Evolutionary conservation across 2,888 invertebrate genomes (phyloP).

Genomic region (Apamea crenata): DNA sequence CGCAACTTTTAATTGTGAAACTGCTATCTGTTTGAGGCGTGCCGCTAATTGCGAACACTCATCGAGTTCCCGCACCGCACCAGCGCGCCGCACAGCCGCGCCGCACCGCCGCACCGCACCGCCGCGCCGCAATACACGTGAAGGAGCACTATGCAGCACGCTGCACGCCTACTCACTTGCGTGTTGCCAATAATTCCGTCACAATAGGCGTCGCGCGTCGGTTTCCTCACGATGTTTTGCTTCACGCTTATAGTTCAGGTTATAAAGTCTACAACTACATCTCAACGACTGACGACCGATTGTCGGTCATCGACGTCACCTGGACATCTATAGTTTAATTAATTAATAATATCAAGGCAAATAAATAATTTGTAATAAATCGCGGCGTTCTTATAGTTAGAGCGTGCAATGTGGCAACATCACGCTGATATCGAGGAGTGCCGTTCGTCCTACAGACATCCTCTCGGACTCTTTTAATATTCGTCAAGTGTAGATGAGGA

Average conservation of each 20-base stretch:
- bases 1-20: constrained; percentile 74
- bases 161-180: neutral
- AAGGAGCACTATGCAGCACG: neutral
- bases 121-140: neutral
- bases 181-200: neutral
- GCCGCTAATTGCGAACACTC: constrained; percentile 71
- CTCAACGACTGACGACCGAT: neutral
- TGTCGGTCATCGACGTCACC: too few relatives aligned
- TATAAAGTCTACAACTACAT: neutral
- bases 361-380: neutral
- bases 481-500: constrained; percentile 18
- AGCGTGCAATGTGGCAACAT: constrained; percentile 12
- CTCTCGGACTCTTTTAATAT: constrained; percentile 19
- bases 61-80: neutral
- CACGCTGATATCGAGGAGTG: constrained; percentile 7
- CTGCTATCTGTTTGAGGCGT: constrained; percentile 62
- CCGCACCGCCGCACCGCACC: neutral
- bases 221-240: neutral
- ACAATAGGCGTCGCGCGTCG: too few relatives aligned
- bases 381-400: constrained; percentile 6
- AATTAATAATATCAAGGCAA: too few relatives aligned
- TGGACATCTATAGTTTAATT: too few relatives aligned
- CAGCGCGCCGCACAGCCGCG: too few relatives aligned
- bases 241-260: neutral
- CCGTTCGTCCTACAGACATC: neutral